A percentile compares a stretch with the other conserved stretches of the same genome.
Evolutionary conservation across 2,888 invertebrate genomes (phyloP).

Genomic region (Hedychridium roseum): DNA sequence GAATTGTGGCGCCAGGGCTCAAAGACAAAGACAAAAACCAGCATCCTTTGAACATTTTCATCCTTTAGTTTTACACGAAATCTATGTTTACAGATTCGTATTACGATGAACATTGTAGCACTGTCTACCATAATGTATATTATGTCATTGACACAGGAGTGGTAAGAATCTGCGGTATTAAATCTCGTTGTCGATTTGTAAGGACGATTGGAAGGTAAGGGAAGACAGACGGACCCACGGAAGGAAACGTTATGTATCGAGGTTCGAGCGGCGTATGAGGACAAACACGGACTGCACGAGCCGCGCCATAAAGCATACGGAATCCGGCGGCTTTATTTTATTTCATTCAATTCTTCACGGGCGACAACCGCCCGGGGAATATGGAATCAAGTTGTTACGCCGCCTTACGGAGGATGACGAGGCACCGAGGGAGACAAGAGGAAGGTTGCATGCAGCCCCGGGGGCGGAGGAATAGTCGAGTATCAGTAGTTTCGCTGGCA

Average conservation of each 20-base stretch:
- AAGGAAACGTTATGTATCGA: too few relatives aligned
- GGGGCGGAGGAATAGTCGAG: not conserved
- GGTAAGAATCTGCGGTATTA: too few relatives aligned
- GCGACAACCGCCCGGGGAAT: conserved; percentile 54
- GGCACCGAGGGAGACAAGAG: conserved; percentile 1
- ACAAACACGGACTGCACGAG: conserved; percentile 10
- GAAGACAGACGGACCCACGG: conserved; percentile 12
- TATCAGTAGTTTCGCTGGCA: conserved; percentile 27
- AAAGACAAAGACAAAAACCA: too few relatives aligned
- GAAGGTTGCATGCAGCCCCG: conserved; percentile 6
- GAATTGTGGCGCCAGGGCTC: too few relatives aligned
- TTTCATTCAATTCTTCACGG: conserved; percentile 58
- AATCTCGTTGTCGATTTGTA: too few relatives aligned
- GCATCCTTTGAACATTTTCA: too few relatives aligned
- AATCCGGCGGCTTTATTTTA: conserved; percentile 54
- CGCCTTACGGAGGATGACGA: conserved; percentile 11
- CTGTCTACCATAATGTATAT: too few relatives aligned
- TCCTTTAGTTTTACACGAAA: too few relatives aligned
- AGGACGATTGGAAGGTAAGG: conserved; percentile 15
- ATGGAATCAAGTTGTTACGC: conserved; percentile 58
- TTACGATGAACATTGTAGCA: too few relatives aligned
- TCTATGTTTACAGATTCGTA: too few relatives aligned
- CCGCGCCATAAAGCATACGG: conserved; percentile 26
- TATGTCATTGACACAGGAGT: too few relatives aligned
- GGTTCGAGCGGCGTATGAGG: too few relatives aligned